Evolutionary conservation across 2,113 vertebrate species (phyloP).

Genomic region (Gallinago jamesoni): DNA sequence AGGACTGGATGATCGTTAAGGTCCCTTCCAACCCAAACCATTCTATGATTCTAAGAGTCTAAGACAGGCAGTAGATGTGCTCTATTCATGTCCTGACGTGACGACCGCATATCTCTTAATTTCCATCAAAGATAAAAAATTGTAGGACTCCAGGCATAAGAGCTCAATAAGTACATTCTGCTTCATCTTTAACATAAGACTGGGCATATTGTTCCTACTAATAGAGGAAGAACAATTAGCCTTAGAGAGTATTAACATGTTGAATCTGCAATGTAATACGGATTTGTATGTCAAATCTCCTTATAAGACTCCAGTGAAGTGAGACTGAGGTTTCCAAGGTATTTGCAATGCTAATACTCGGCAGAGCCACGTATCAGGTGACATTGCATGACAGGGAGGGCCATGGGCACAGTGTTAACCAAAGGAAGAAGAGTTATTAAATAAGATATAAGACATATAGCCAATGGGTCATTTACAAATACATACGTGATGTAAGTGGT

Average conservation of each 20-base stretch:
- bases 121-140: background rate
- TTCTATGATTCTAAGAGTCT: too few relatives aligned
- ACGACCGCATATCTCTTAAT: background rate
- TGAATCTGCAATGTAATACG: background rate
- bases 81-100: background rate
- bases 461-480: background rate
- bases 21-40: too few relatives aligned
- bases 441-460: background rate
- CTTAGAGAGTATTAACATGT: background rate
- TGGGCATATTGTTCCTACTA: background rate
- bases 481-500: background rate
- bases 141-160: background rate
- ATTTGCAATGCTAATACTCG: constrained; percentile 9
- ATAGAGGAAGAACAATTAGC: background rate
- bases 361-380: background rate
- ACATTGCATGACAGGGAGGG: background rate
- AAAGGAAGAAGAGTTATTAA: background rate
- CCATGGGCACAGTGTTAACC: background rate
- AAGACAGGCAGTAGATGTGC: background rate
- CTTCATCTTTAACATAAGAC: background rate
- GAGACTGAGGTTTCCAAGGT: background rate
- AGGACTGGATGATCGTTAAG: too few relatives aligned
- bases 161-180: background rate
- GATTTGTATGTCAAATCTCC: constrained; percentile 1
- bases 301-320: background rate